phyloP scores from a whole-genome alignment of 2,113 vertebrate genomes.

The Hippocampus barbouri region DNA sequence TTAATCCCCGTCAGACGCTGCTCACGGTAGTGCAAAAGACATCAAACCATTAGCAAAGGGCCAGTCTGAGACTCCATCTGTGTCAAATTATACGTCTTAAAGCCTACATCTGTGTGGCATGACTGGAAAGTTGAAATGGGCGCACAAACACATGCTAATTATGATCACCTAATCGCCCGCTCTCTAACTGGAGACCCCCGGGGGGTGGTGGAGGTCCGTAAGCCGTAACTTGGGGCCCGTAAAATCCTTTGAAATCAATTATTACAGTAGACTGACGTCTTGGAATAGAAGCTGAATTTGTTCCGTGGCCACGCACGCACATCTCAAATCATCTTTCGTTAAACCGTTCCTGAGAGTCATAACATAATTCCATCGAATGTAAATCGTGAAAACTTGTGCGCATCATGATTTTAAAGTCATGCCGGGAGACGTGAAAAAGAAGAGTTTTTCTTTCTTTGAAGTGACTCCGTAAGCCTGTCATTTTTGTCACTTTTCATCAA shows the following conservation, averaged over 20 bases:
- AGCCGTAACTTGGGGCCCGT: background rate
- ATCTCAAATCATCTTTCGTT: background rate
- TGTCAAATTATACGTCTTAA: conserved; percentile 56
- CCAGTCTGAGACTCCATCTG: conserved; percentile 52
- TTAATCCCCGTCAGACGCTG: conserved; percentile 46
- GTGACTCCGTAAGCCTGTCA: too few species aligned
- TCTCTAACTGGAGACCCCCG: conserved; percentile 45
- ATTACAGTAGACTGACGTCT: background rate
- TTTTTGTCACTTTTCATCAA: too few species aligned
- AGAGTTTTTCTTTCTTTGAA: too few species aligned
- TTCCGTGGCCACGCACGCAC: background rate
- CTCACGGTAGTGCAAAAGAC: conserved; percentile 44
- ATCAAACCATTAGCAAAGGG: conserved; percentile 45
- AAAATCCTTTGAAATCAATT: background rate
- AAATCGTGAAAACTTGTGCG: too few species aligned
- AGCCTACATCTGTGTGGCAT: conserved; percentile 60
- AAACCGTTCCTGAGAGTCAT: background rate
- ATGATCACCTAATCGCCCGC: conserved; percentile 72
- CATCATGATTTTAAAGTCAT: too few species aligned
- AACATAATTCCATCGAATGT: too few species aligned
- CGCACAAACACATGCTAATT: conserved; percentile 63
- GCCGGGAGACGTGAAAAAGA: too few species aligned
- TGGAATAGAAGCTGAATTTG: background rate
- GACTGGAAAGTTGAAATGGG: conserved; percentile 71
- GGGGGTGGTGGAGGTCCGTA: background rate